phyloP scores from a whole-genome alignment of 2,888 invertebrate species.

The Ligdia adustata region DNA sequence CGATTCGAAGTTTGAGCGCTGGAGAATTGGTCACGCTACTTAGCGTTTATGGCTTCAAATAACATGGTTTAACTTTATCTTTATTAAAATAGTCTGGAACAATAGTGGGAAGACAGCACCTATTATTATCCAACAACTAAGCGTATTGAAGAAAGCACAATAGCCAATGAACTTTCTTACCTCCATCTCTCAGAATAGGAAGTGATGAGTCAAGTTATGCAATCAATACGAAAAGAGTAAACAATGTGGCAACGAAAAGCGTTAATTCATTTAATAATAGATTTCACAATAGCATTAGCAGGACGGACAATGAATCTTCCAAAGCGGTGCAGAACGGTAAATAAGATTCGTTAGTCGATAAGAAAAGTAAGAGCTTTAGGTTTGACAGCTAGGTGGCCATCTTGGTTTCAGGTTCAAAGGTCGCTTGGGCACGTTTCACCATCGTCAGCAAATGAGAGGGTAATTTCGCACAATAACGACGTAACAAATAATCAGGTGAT shows the following conservation, averaged over 20 bases:
- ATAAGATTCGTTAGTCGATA: slow-evolving; percentile 66
- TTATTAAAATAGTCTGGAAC: slow-evolving; percentile 26
- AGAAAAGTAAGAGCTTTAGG: slow-evolving; percentile 73
- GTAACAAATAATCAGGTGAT: slow-evolving; percentile 54
- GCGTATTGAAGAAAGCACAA: slow-evolving; percentile 10
- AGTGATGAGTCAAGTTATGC: slow-evolving; percentile 33
- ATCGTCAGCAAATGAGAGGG: slow-evolving; percentile 60
- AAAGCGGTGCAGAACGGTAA: slow-evolving; percentile 52
- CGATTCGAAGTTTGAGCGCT: slow-evolving; percentile 13
- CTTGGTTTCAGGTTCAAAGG: slow-evolving; percentile 73
- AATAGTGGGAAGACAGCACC: slow-evolving; percentile 42
- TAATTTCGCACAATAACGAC: slow-evolving; percentile 58
- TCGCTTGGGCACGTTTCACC: slow-evolving; percentile 68
- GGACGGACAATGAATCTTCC: slow-evolving; percentile 56
- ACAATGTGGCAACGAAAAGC: slow-evolving; percentile 49
- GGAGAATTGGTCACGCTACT: slow-evolving; percentile 51
- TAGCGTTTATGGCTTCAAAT: slow-evolving; percentile 56
- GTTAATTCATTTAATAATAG: slow-evolving; percentile 50
- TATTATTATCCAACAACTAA: slow-evolving; percentile 20
- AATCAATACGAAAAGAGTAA: slow-evolving; percentile 42
- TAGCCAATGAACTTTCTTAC: not conserved
- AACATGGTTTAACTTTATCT: slow-evolving; percentile 38
- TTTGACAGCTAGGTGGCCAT: slow-evolving; percentile 73
- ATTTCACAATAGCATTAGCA: slow-evolving; percentile 55
- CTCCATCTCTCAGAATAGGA: slow-evolving; percentile 17